A percentile compares a stretch with the other conserved stretches of the same genome.
Evolutionary conservation across 2,797 vertebrate species (phyloP).

Genomic region (Saxicola maurus): DNA sequence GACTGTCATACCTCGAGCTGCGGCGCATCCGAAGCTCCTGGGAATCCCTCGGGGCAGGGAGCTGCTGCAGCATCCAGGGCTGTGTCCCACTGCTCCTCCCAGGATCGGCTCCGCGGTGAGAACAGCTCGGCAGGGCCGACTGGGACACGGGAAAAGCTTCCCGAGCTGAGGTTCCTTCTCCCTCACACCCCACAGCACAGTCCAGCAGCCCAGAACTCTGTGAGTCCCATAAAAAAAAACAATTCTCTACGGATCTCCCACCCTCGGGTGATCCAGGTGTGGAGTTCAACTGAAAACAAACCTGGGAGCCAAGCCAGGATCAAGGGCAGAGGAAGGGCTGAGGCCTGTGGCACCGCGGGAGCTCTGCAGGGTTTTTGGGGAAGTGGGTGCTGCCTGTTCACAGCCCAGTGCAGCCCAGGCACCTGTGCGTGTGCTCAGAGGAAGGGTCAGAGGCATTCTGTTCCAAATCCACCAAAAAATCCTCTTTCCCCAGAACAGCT

Average conservation of each 20-base stretch:
- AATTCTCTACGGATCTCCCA: accelerated
- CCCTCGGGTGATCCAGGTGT: background rate
- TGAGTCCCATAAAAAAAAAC: accelerated
- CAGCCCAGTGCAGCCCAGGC: accelerated
- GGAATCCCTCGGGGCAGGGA: background rate
- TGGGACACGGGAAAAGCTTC: accelerated
- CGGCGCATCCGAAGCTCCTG: accelerated
- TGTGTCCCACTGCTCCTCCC: background rate
- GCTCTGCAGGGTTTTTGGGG: accelerated
- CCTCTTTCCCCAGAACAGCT: background rate
- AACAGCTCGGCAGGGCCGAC: accelerated
- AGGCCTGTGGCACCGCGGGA: accelerated
- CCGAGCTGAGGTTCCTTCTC: background rate
- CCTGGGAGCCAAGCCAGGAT: background rate
- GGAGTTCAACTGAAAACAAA: background rate
- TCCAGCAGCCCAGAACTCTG: accelerated
- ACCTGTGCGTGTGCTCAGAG: accelerated
- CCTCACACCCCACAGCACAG: background rate
- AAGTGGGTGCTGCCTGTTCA: accelerated
- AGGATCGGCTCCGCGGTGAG: background rate
- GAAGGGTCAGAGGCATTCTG: background rate
- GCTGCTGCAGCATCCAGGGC: background rate
- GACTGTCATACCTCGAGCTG: background rate
- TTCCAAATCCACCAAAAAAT: background rate
- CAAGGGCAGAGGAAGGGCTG: background rate